Conservation (phyloP, 2,888 invertebrate species). For the Lycocerus yunnanus region DNA sequence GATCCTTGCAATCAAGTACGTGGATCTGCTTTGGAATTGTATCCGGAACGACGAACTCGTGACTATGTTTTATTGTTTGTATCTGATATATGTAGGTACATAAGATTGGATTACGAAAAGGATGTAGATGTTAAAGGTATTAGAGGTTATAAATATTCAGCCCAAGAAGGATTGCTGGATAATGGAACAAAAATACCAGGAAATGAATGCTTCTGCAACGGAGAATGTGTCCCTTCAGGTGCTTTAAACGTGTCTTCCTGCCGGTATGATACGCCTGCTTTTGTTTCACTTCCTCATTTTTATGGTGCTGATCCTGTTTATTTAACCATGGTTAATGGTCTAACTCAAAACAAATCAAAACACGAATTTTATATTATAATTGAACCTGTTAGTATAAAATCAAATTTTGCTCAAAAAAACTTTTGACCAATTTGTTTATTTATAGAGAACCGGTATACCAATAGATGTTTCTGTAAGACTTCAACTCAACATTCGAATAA, state of each 20-base stretch:
- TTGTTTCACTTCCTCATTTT: constrained; percentile 81
- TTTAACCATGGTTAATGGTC: constrained; percentile 65
- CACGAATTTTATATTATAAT: constrained; percentile 75
- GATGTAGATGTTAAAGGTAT: constrained; percentile 65
- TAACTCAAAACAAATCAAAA: constrained; percentile 65
- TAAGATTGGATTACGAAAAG: constrained; percentile 65
- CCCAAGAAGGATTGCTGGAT: constrained; percentile 69
- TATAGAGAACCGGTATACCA: constrained; percentile 72
- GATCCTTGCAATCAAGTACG: constrained; percentile 65
- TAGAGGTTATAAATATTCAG: constrained; percentile 68
- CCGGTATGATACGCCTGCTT: constrained; percentile 76
- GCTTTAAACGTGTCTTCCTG: constrained; percentile 74
- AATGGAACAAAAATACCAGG: constrained; percentile 63
- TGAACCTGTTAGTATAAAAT: constrained; percentile 66
- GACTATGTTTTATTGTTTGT: constrained; percentile 67
- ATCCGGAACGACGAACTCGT: constrained; percentile 67
- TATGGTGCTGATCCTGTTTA: constrained; percentile 70
- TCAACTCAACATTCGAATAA: constrained; percentile 77
- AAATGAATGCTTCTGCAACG: constrained; percentile 72
- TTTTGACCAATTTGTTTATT: no score
- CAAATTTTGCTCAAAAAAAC: no score
- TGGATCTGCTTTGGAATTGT: constrained; percentile 83
- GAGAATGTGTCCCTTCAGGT: constrained; percentile 70
- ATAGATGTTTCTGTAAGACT: constrained; percentile 77
- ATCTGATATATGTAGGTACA: constrained; percentile 75